Percentiles rank a stretch among this genome's conserved stretches.
Conservation (phyloP, 2,113 vertebrate genomes). For the Larimichthys crocea region DNA sequence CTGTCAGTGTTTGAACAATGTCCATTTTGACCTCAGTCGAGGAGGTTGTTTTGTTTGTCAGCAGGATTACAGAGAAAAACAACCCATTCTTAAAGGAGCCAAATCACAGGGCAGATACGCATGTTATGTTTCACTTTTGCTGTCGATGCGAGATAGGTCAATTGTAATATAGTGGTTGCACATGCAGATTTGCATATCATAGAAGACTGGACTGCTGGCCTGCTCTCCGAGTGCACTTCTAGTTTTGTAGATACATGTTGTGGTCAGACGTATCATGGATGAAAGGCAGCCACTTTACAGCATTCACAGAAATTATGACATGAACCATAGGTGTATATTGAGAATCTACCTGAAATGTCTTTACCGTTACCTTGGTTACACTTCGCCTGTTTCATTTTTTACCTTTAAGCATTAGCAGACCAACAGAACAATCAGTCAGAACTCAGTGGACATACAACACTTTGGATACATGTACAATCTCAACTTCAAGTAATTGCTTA, state of each 20-base stretch:
- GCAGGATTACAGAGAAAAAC: not conserved
- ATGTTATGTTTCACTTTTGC: no score
- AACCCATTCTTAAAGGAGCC: no score
- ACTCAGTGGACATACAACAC: constrained; percentile 44
- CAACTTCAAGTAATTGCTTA: constrained; percentile 81
- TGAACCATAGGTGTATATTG: not conserved
- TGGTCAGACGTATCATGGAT: not conserved
- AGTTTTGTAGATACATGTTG: constrained; percentile 9
- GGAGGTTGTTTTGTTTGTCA: not conserved
- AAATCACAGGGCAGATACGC: no score
- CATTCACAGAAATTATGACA: constrained; percentile 33
- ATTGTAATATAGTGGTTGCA: no score
- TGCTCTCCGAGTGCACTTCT: no score
- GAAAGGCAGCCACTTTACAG: constrained; percentile 36
- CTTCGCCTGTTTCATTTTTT: not conserved
- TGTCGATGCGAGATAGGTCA: no score
- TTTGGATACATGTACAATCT: constrained; percentile 62
- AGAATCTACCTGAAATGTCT: constrained; percentile 26
- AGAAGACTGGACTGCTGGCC: no score
- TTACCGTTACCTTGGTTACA: not conserved
- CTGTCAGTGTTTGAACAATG: not conserved
- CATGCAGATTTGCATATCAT: no score
- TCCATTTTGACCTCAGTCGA: no score
- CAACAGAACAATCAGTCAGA: constrained; percentile 28
- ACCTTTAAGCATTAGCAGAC: not conserved